Evolutionary conservation across 2,797 vertebrate genomes (phyloP), one percentile per base, ranked within the genome.

Genomic region (Poecilia velifera): DNA sequence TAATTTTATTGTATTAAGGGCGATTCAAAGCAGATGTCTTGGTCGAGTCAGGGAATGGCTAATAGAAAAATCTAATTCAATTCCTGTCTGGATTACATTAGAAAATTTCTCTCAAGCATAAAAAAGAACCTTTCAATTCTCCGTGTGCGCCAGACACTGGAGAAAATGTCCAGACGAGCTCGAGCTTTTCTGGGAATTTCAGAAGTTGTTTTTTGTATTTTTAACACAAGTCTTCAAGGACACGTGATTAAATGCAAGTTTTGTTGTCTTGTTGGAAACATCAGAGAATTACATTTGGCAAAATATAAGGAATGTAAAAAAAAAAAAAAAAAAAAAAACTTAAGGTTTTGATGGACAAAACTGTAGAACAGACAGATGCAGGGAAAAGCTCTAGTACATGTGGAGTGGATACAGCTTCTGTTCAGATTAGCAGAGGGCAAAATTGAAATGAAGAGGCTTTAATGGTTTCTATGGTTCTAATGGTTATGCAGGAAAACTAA

Each of bases 11-110:
- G 83, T 82, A 75, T 85, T 71, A 81, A 81, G 51, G 39, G 8
- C 73, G 85, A 90, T 89, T 88, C 81, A 90, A 85, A 90, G 87
- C 90, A 93, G 91, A 93, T 89, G 89, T 88, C 89, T 90, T 86
- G 82, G 80, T 86, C 87, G 66, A 79, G 84, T 77, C 84, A 46
- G 87, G 76, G 87, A 87, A 87, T 57, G 82, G 81, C 86, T 92
- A 91, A 91, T 88, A 88, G 80, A 80, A 81, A 92, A 93, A 93
- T 91, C 84, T 47, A 91, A 93, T 93, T 90, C 78, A 83, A 91
- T 86, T 75, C 82, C 76, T 79, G 45, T 74, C 64, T 57, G 82
- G 83, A 93, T 92, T 83, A 82, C 83, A 91, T 94, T 93, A 92
- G 80, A 77, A 82, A 88, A 86, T 90, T 79, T 89, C 85, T 91